A percentile compares a stretch with the other conserved stretches of the same genome.
Conservation (phyloP, 2,888 invertebrate species). For the Drosophila kuntzei region DNA sequence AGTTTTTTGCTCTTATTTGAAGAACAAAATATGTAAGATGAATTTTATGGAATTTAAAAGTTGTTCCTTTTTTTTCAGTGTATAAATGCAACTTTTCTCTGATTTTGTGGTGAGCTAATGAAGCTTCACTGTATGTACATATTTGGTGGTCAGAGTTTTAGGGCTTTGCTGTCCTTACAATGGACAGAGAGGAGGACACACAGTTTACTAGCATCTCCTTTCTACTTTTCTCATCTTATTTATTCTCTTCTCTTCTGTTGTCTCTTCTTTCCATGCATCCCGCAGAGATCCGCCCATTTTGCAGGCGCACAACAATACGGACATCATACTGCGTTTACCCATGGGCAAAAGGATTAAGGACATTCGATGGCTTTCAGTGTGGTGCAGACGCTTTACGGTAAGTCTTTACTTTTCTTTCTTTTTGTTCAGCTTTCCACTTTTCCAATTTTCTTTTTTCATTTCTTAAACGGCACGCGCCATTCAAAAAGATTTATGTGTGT, state of each 20-base stretch:
- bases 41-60: too few relatives aligned
- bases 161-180: slow-evolving; percentile 33
- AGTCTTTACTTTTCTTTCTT: slow-evolving; percentile 83
- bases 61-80: too few relatives aligned
- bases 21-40: too few relatives aligned
- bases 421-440: slow-evolving; percentile 11
- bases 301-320: slow-evolving; percentile 90
- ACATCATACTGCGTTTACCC: slow-evolving; percentile 93
- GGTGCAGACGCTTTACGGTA: slow-evolving; percentile 96
- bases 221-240: slow-evolving; percentile 7
- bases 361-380: slow-evolving; percentile 96
- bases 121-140: slow-evolving; percentile 11
- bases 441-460: slow-evolving; percentile 18
- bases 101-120: not conserved
- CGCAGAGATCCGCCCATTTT: slow-evolving; percentile 93
- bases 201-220: slow-evolving; percentile 15
- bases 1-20: too few relatives aligned
- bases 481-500: slow-evolving; percentile 58
- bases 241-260: slow-evolving; percentile 3
- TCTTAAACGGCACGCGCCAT: slow-evolving; percentile 68
- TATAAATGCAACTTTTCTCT: not conserved
- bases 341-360: slow-evolving; percentile 93
- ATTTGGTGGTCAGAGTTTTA: slow-evolving; percentile 29
- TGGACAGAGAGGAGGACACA: slow-evolving; percentile 22
- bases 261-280: slow-evolving; percentile 67